Percentiles rank a stretch among this genome's conserved stretches.
Conservation (phyloP, 2,888 invertebrate genomes). For the Aleiodes alternator region DNA sequence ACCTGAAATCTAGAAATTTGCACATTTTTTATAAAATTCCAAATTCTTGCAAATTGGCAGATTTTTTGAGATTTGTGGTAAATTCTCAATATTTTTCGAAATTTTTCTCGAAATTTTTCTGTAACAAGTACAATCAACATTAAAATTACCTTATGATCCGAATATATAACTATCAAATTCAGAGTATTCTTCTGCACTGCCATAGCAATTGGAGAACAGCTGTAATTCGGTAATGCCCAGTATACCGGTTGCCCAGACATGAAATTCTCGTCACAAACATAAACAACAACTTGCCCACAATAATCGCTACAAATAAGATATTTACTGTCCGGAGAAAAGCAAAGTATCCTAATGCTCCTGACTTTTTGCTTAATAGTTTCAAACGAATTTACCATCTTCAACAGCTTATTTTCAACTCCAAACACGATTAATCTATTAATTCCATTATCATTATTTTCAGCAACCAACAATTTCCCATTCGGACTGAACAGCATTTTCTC, state of each 20-base stretch:
- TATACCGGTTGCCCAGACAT: conserved; percentile 56
- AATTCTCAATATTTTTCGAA: no score
- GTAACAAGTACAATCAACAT: conserved; percentile 15
- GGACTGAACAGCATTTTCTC: conserved; percentile 71
- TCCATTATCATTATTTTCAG: conserved; percentile 60
- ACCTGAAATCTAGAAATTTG: no score
- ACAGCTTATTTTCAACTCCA: conserved; percentile 62
- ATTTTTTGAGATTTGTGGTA: no score
- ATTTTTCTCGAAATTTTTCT: no score
- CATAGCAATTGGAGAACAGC: conserved; percentile 84
- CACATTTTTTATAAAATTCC: no score
- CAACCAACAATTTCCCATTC: conserved; percentile 66
- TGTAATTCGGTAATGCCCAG: conserved; percentile 83
- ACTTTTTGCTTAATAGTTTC: conserved; percentile 62
- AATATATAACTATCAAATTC: conserved; percentile 83
- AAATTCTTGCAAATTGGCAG: no score
- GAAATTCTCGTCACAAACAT: conserved; percentile 73
- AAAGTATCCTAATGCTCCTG: conserved; percentile 60
- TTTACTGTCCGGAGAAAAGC: conserved; percentile 76
- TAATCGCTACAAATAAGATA: conserved; percentile 84
- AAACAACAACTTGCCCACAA: conserved; percentile 82
- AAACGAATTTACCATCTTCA: conserved; percentile 62
- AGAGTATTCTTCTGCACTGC: conserved; percentile 80
- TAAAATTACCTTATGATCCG: conserved; percentile 84
- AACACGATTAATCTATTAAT: conserved; percentile 64